phyloP scores from a whole-genome alignment of 2,888 invertebrate species.

The Drosophila borealis region DNA sequence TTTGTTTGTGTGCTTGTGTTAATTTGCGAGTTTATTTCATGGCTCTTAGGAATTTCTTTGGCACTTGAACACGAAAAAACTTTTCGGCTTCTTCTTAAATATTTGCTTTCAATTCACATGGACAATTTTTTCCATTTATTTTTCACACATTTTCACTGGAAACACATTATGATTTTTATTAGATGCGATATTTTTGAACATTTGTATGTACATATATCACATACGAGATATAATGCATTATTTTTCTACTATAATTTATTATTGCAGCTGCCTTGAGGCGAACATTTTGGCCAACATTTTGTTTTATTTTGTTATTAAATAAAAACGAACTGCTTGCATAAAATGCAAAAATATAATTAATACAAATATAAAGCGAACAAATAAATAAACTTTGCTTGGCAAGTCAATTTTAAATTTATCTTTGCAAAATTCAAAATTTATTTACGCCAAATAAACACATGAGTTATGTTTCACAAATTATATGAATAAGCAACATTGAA shows the following conservation, averaged over 20 bases:
- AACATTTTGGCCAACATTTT: constrained; percentile 45
- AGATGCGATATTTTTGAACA: constrained; percentile 42
- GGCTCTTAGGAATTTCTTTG: constrained; percentile 56
- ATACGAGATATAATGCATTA: constrained; percentile 24
- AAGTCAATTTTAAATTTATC: constrained; percentile 48
- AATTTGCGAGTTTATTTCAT: constrained; percentile 64
- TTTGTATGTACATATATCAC: constrained; percentile 4
- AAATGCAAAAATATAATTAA: constrained; percentile 38
- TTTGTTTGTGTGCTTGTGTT: constrained; percentile 39
- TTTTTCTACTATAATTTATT: constrained; percentile 58
- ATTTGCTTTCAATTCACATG: constrained; percentile 46
- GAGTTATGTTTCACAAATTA: constrained; percentile 1
- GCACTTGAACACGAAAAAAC: constrained; percentile 40
- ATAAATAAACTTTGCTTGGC: constrained; percentile 31
- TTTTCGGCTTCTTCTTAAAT: constrained; percentile 39
- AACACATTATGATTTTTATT: constrained; percentile 61
- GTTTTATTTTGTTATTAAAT: constrained; percentile 22
- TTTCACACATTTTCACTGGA: constrained; percentile 58
- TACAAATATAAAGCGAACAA: constrained; percentile 22
- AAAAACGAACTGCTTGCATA: constrained; percentile 26
- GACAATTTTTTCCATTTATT: constrained; percentile 44
- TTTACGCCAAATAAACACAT: constrained; percentile 20
- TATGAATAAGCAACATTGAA: neutral
- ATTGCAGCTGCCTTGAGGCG: constrained; percentile 70
- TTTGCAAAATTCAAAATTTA: constrained; percentile 36